Evolutionary conservation across 2,797 vertebrate species (phyloP).

Genomic region (Scarus forsteni): DNA sequence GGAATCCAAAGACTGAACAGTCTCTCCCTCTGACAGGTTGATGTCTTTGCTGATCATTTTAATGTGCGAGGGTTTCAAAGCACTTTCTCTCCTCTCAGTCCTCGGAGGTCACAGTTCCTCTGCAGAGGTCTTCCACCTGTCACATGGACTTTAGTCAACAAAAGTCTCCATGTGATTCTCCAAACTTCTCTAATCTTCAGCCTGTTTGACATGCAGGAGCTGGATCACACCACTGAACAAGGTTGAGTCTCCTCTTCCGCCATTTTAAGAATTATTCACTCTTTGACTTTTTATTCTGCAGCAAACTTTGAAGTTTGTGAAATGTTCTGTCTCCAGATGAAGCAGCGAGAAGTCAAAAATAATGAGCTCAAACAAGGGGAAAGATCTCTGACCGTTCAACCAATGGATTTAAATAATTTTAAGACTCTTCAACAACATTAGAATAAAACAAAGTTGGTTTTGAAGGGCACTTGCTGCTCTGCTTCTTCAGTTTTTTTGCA

Average conservation of each 20-base stretch:
- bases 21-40: constrained; percentile 36
- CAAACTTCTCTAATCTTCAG: constrained; percentile 9
- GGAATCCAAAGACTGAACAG: constrained; percentile 27
- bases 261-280: constrained; percentile 24
- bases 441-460: no score
- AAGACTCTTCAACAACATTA: no score
- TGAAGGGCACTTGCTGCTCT: no score
- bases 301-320: constrained; percentile 8
- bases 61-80: constrained; percentile 29
- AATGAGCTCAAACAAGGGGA: background rate
- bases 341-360: background rate
- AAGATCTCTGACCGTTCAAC: background rate
- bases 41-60: constrained; percentile 33
- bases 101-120: constrained; percentile 38
- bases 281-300: background rate
- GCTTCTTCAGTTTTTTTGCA: no score
- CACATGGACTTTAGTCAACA: constrained; percentile 22
- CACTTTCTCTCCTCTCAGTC: constrained; percentile 32
- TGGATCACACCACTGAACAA: constrained; percentile 18
- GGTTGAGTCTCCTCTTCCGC: constrained; percentile 24
- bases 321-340: background rate
- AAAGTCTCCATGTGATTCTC: constrained; percentile 12
- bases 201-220: constrained; percentile 41
- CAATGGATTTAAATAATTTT: no score
- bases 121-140: constrained; percentile 15